Conservation (phyloP, 2,113 vertebrate genomes). For the Bos javanicus region DNA sequence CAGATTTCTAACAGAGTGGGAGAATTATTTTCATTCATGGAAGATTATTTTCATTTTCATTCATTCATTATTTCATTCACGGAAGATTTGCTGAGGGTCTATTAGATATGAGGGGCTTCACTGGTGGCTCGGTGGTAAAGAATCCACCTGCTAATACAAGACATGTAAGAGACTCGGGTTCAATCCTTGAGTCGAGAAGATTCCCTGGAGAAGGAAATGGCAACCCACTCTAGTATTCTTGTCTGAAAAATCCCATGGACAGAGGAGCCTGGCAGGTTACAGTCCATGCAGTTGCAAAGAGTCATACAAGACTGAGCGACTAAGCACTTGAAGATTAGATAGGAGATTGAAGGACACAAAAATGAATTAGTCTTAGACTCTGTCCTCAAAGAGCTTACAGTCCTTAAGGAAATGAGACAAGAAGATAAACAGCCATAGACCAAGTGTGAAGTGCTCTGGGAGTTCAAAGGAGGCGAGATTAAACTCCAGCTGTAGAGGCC, state of each 20-base stretch:
- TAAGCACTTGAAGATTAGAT: not conserved
- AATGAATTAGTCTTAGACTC: not conserved
- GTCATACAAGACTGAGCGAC: not conserved
- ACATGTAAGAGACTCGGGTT: not conserved
- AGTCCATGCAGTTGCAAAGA: not conserved
- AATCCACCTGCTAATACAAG: not conserved
- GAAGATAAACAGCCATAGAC: not conserved
- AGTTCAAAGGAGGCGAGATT: not conserved
- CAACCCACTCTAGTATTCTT: not conserved
- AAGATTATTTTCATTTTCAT: too few relatives aligned
- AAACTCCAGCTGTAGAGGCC: not conserved
- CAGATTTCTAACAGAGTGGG: not conserved
- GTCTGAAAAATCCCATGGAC: not conserved
- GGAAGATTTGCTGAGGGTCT: not conserved
- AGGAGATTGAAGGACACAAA: not conserved
- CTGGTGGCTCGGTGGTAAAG: not conserved
- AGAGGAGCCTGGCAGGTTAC: not conserved
- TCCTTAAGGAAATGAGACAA: slow-evolving; percentile 24
- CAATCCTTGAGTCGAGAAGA: not conserved
- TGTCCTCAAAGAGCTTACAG: slow-evolving; percentile 29
- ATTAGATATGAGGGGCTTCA: not conserved
- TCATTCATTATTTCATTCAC: not conserved
- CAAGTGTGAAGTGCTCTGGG: not conserved
- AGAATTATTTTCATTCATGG: not conserved
- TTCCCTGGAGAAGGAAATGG: not conserved